Evolutionary conservation across 2,113 vertebrate species (phyloP).

Genomic region (Fregetta grallaria): DNA sequence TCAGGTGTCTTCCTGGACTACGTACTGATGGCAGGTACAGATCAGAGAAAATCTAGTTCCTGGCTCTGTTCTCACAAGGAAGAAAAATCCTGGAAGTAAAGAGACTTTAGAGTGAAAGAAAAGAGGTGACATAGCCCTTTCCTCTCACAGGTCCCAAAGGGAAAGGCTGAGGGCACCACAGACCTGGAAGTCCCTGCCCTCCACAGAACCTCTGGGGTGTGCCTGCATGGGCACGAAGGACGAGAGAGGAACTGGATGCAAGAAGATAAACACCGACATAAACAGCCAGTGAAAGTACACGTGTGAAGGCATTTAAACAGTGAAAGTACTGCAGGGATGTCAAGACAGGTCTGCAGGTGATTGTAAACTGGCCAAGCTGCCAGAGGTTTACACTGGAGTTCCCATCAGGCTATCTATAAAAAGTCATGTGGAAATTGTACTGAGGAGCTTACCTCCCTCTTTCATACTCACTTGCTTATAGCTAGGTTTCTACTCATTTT

Average conservation of each 20-base stretch:
- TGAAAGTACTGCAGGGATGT: not conserved
- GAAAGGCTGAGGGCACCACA: not conserved
- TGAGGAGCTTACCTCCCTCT: not conserved
- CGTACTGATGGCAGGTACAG: fast-evolving
- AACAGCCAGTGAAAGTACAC: not conserved
- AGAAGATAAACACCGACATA: not conserved
- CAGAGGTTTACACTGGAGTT: not conserved
- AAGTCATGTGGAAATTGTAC: not conserved
- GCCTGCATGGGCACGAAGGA: not conserved
- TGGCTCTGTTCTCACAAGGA: not conserved
- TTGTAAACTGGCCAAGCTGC: not conserved
- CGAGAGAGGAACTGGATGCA: fast-evolving
- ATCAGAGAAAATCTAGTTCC: not conserved
- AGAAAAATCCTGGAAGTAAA: not conserved
- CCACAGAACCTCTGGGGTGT: not conserved
- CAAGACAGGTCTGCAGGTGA: not conserved
- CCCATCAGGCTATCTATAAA: not conserved
- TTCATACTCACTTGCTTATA: not conserved
- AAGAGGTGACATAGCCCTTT: not conserved
- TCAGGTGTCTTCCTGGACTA: not conserved
- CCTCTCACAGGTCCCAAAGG: not conserved
- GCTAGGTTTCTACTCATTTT: not conserved
- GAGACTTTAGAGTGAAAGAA: not conserved
- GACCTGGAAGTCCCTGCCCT: not conserved
- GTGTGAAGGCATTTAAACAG: not conserved